Evolutionary conservation across 1,140 invertebrate genomes (phyloP).

Genomic region (Hyles vespertilio): DNA sequence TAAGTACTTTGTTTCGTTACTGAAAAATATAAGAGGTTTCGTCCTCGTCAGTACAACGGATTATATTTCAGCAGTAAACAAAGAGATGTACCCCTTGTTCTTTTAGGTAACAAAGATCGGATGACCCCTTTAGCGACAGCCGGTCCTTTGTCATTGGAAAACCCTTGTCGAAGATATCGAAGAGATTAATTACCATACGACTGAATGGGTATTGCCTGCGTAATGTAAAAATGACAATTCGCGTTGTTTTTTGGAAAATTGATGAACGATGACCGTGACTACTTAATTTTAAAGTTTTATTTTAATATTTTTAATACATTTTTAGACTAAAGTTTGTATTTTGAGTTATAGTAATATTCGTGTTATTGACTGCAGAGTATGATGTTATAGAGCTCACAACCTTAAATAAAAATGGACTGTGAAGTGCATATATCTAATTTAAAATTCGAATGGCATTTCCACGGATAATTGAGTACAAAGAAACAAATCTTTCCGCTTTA

Average conservation of each 20-base stretch:
- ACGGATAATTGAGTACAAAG: too few species aligned
- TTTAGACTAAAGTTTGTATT: too few species aligned
- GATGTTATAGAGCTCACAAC: too few species aligned
- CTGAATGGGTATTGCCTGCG: constrained; percentile 27
- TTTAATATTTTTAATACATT: too few species aligned
- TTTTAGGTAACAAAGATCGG: constrained; percentile 36
- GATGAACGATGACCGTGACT: too few species aligned
- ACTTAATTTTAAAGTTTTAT: too few species aligned
- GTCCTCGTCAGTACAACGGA: constrained; percentile 26
- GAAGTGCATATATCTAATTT: too few species aligned
- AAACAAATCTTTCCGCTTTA: too few species aligned
- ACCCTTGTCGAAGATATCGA: constrained; percentile 40
- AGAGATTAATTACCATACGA: constrained; percentile 49
- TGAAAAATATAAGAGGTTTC: neutral
- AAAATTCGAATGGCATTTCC: too few species aligned
- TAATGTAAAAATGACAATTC: constrained; percentile 5
- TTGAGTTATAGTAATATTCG: too few species aligned
- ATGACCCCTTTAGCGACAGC: constrained; percentile 40
- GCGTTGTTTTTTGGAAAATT: neutral
- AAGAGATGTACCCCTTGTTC: constrained; percentile 29
- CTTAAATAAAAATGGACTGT: too few species aligned
- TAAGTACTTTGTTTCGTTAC: neutral
- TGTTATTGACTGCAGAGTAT: too few species aligned
- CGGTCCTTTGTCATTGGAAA: constrained; percentile 39
- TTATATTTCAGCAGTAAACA: constrained; percentile 46